Conservation (phyloP, 1,140 invertebrate genomes). For the Ptiloglossa arizonensis region DNA sequence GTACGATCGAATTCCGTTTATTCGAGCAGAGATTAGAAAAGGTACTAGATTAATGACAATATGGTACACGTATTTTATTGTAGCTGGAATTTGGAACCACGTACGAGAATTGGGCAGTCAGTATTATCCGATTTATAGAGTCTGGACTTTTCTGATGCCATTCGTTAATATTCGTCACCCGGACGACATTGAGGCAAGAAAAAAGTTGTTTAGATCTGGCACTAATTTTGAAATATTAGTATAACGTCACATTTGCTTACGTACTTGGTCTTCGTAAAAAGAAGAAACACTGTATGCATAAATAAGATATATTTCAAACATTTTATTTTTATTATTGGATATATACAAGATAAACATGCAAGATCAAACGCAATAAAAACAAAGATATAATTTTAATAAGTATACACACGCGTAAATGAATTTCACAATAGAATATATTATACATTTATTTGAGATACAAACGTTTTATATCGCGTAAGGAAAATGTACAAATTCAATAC, state of each 20-base stretch:
- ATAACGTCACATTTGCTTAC: no score
- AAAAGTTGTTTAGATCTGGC: not conserved
- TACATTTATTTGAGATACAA: no score
- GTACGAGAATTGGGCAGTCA: slow-evolving; percentile 28
- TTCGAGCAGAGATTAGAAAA: not conserved
- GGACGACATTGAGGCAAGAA: slow-evolving; percentile 66
- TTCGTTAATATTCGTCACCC: slow-evolving; percentile 64
- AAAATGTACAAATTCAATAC: no score
- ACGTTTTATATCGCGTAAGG: no score
- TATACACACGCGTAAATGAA: no score
- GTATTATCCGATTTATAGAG: slow-evolving; percentile 69
- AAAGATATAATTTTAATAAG: no score
- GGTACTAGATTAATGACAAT: not conserved
- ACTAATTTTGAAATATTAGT: not conserved
- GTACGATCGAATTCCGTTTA: no score
- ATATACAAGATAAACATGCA: not conserved
- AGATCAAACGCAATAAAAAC: no score
- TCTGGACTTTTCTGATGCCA: slow-evolving; percentile 46
- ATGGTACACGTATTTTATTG: slow-evolving; percentile 17
- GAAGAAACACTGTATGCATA: not conserved
- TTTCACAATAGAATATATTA: no score
- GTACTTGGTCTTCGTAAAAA: not conserved
- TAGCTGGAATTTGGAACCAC: slow-evolving; percentile 59
- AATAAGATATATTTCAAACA: no score
- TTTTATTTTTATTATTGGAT: no score